These are phyloP conservation scores for Harlomillsia oculata DNA, from an alignment of 1,140 invertebrate species.

Conservation along the genomic window DNA sequence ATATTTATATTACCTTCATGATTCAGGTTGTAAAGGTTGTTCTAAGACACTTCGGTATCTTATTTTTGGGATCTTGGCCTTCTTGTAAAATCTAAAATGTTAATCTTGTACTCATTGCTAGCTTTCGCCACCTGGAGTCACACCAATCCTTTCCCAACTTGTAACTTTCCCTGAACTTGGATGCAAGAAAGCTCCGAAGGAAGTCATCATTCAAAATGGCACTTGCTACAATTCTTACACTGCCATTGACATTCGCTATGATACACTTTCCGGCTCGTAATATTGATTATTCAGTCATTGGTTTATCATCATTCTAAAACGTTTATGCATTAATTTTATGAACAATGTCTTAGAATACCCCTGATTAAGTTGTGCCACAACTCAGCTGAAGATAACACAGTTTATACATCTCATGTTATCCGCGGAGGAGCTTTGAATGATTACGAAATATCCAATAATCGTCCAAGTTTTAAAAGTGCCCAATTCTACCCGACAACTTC, in stretches of 20 bases:
- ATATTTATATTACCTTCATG: not conserved
- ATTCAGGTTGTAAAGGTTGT: not conserved
- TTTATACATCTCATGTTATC: not conserved
- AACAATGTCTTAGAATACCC: not conserved
- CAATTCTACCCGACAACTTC: slow-evolving; percentile 13
- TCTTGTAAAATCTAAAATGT: not conserved
- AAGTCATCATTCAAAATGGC: not conserved
- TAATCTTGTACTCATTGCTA: not conserved
- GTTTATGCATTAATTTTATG: not conserved
- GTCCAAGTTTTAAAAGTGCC: slow-evolving; percentile 27
- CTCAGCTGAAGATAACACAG: not conserved
- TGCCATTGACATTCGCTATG: slow-evolving; percentile 2
- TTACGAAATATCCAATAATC: slow-evolving; percentile 20
- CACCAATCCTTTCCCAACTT: not conserved
- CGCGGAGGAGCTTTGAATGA: slow-evolving; percentile 13
- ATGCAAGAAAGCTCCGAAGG: not conserved
- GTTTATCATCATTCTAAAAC: not conserved
- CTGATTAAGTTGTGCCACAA: slow-evolving; percentile 14
- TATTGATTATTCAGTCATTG: not conserved
- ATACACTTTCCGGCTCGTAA: not conserved
- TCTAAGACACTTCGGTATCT: not conserved
- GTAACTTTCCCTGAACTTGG: not conserved
- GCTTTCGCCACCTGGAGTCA: not conserved
- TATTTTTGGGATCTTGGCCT: not conserved
- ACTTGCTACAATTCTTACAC: not conserved